Conservation (phyloP, 2,797 vertebrate genomes). For the Nothura maculosa region DNA sequence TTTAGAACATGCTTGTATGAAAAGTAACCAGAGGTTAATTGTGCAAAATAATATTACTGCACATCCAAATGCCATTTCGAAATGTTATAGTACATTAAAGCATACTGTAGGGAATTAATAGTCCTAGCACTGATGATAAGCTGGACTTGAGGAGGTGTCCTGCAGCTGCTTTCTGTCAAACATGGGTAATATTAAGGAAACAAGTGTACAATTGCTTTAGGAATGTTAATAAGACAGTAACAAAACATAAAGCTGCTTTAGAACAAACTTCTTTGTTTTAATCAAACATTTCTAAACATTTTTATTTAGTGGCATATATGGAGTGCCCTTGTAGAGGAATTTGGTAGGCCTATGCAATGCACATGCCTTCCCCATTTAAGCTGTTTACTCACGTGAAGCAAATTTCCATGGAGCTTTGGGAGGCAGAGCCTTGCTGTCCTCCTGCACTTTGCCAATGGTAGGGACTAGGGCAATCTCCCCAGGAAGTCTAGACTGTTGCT, state of each 20-base stretch:
- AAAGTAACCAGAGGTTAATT: constrained; percentile 66
- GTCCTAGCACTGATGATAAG: constrained; percentile 43
- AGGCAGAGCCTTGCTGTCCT: background rate
- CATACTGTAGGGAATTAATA: constrained; percentile 58
- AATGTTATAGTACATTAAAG: constrained; percentile 66
- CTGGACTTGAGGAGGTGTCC: constrained; percentile 4
- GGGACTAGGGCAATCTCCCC: background rate
- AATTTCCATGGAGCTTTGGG: background rate
- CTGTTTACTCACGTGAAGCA: background rate
- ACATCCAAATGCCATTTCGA: constrained; percentile 51
- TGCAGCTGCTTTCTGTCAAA: constrained; percentile 37
- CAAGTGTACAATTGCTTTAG: background rate
- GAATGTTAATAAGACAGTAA: constrained; percentile 29
- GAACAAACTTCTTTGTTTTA: background rate
- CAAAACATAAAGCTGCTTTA: background rate
- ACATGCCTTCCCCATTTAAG: background rate
- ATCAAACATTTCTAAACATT: background rate
- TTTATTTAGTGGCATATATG: background rate
- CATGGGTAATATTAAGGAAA: constrained; percentile 40
- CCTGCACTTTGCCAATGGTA: background rate
- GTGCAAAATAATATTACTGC: constrained; percentile 64
- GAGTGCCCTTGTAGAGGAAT: background rate
- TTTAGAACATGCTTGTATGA: constrained; percentile 31
- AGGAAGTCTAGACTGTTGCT: rapidly evolving
- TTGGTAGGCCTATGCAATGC: rapidly evolving